Percentiles rank a stretch among this genome's conserved stretches.
These are phyloP conservation scores for Oxyteleia sp. DNA, from an alignment of 2,888 invertebrate species.

Conservation along the genomic window DNA sequence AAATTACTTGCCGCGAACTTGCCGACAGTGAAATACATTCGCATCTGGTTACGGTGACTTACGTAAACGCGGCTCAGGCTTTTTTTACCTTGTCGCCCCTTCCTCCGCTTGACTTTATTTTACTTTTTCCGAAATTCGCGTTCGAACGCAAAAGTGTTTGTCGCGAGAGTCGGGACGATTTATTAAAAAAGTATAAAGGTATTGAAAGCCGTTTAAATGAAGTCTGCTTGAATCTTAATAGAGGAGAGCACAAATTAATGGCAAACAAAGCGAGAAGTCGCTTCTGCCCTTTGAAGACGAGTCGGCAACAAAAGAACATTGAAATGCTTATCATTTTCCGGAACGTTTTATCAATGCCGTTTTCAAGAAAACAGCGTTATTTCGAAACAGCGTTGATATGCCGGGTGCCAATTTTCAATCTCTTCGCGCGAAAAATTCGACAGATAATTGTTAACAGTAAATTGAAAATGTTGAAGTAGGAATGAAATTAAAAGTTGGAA, in stretches of 20 bases:
- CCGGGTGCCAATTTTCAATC: slow-evolving; percentile 2
- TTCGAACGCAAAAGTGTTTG: not conserved
- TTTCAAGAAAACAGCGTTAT: slow-evolving; percentile 27
- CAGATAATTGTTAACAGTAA: too few relatives aligned
- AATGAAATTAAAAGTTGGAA: too few relatives aligned
- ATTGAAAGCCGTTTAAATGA: slow-evolving; percentile 51
- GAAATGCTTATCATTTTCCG: slow-evolving; percentile 49
- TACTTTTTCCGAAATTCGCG: not conserved
- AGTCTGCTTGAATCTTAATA: slow-evolving; percentile 48
- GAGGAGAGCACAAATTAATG: slow-evolving; percentile 57
- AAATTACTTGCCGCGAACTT: slow-evolving; percentile 45
- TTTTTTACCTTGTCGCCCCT: slow-evolving; percentile 4
- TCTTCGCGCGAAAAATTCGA: not conserved
- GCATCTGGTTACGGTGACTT: slow-evolving; percentile 15
- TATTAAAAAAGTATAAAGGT: slow-evolving; percentile 37
- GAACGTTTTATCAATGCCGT: slow-evolving; percentile 24
- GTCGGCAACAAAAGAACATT: slow-evolving; percentile 56
- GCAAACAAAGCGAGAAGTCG: slow-evolving; percentile 56
- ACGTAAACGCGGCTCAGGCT: slow-evolving; percentile 26
- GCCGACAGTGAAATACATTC: slow-evolving; percentile 25
- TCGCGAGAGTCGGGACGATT: slow-evolving; percentile 18
- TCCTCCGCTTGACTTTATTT: not conserved
- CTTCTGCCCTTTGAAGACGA: slow-evolving; percentile 45
- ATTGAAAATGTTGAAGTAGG: too few relatives aligned
- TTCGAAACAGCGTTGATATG: slow-evolving; percentile 29